These are phyloP conservation scores for Melanostigma gelatinosum DNA, from an alignment of 2,113 vertebrate species.

Conservation along the genomic window DNA sequence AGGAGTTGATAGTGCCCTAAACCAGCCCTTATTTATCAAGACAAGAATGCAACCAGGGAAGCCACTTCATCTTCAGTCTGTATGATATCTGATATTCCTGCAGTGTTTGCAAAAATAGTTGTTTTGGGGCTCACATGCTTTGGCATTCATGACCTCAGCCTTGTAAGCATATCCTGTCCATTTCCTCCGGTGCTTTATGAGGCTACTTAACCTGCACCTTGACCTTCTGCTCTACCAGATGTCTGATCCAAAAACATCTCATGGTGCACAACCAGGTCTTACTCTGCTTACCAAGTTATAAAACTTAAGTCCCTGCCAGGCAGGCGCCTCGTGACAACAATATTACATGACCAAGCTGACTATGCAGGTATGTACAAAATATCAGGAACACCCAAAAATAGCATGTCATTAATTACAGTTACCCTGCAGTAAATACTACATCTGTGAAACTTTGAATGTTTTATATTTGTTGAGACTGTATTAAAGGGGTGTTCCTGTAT, in stretches of 20 bases:
- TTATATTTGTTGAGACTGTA: background rate
- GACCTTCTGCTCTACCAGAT: slow-evolving; percentile 66
- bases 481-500: background rate
- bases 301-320: background rate
- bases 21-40: slow-evolving; percentile 13
- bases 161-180: slow-evolving; percentile 41
- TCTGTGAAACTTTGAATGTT: background rate
- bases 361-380: background rate
- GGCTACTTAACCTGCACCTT: slow-evolving; percentile 53
- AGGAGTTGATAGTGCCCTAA: background rate
- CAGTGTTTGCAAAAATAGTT: slow-evolving; percentile 55
- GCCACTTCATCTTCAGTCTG: slow-evolving; percentile 7
- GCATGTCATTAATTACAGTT: background rate
- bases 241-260: slow-evolving; percentile 63
- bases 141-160: slow-evolving; percentile 40
- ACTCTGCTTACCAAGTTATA: slow-evolving; percentile 43
- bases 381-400: background rate
- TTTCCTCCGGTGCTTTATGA: slow-evolving; percentile 55
- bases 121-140: slow-evolving; percentile 49
- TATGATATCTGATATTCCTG: slow-evolving; percentile 32
- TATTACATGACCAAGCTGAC: background rate
- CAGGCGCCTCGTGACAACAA: background rate
- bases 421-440: background rate
- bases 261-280: slow-evolving; percentile 24
- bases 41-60: slow-evolving; percentile 15